Percentiles rank a stretch among this genome's conserved stretches.
Conservation (phyloP, 2,113 vertebrate genomes). For the Caranx melampygus region DNA sequence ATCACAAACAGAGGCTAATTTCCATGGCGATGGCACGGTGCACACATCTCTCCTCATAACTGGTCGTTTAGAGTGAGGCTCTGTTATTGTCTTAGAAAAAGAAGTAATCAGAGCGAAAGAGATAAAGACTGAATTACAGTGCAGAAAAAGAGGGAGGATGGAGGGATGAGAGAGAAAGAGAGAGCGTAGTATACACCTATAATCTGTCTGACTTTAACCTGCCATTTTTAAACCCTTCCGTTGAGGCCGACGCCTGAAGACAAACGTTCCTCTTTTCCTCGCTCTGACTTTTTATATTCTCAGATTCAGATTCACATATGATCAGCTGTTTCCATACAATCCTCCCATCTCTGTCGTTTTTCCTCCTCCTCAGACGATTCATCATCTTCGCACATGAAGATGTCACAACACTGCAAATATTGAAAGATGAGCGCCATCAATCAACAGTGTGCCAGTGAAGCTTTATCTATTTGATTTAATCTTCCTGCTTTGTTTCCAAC, state of each 20-base stretch:
- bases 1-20: conserved; percentile 70
- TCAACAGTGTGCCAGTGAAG: conserved; percentile 1
- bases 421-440: conserved; percentile 24
- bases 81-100: conserved; percentile 66
- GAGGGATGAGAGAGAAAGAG: conserved; percentile 32
- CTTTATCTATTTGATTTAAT: conserved; percentile 3
- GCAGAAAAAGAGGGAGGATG: conserved; percentile 28
- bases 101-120: conserved; percentile 59
- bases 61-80: conserved; percentile 43
- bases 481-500: background rate
- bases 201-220: conserved; percentile 69
- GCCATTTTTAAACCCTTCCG: conserved; percentile 55
- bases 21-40: conserved; percentile 44
- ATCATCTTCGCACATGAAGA: conserved; percentile 1
- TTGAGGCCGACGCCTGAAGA: background rate
- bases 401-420: background rate
- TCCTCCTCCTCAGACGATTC: background rate
- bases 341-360: background rate
- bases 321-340: background rate
- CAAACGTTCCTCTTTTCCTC: background rate
- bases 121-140: conserved; percentile 67
- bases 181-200: conserved; percentile 36
- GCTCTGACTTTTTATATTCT: background rate
- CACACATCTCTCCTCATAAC: conserved; percentile 48
- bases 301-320: background rate